phyloP scores from a whole-genome alignment of 2,888 invertebrate genomes.

The Bugula neritina region DNA sequence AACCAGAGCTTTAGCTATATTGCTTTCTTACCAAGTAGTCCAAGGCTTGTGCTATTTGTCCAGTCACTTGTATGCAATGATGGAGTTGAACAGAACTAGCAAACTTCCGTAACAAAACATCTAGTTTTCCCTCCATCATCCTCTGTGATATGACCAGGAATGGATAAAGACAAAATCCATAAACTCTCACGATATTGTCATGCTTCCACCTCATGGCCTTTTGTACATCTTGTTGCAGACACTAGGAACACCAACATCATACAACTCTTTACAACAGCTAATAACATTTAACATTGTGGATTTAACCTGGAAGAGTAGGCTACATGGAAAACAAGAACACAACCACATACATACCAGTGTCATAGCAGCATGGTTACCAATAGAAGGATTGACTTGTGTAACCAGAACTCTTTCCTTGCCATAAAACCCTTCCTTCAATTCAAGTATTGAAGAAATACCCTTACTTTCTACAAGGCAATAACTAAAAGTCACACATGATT shows the following conservation, averaged over 20 bases:
- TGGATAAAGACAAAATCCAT: slow-evolving; percentile 17
- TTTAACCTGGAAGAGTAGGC: too few species aligned
- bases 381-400: background rate
- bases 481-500: too few species aligned
- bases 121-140: slow-evolving; percentile 1
- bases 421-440: slow-evolving; percentile 1
- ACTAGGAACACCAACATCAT: too few species aligned
- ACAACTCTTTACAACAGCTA: too few species aligned
- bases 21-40: slow-evolving; percentile 23
- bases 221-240: slow-evolving; percentile 13
- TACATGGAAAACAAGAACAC: too few species aligned
- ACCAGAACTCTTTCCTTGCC: slow-evolving; percentile 15
- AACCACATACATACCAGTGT: too few species aligned
- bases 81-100: slow-evolving; percentile 4
- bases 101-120: background rate
- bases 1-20: too few species aligned
- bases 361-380: background rate
- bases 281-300: too few species aligned
- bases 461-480: too few species aligned
- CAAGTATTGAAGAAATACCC: slow-evolving; percentile 3
- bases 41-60: slow-evolving; percentile 22
- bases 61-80: slow-evolving; percentile 20
- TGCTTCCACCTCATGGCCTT: slow-evolving; percentile 23
- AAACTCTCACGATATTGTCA: background rate
- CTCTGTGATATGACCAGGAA: slow-evolving; percentile 23